Percentiles rank a stretch among this genome's conserved stretches.
These are phyloP conservation scores for Dendrolimus punctatus DNA, from an alignment of 1,140 invertebrate genomes.

Conservation along the genomic window DNA sequence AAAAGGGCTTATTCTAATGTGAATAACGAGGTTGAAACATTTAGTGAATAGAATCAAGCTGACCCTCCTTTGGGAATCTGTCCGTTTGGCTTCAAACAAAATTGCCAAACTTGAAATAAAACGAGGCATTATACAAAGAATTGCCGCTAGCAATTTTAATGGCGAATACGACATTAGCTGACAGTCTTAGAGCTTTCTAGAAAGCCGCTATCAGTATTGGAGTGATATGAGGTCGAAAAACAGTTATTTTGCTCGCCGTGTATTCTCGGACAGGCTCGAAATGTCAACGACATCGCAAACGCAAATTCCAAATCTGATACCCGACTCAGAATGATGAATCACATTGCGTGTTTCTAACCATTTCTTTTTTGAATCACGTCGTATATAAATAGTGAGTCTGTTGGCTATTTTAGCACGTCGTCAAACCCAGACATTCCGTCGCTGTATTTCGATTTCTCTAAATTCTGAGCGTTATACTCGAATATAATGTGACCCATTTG, in stretches of 20 bases:
- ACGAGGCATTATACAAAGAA: constrained; percentile 13
- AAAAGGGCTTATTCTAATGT: constrained; percentile 51
- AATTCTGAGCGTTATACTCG: constrained; percentile 26
- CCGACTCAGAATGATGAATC: constrained; percentile 52
- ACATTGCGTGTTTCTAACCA: constrained; percentile 42
- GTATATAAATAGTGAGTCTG: constrained; percentile 38
- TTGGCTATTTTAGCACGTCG: constrained; percentile 27
- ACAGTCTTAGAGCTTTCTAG: constrained; percentile 8
- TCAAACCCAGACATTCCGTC: constrained; percentile 30
- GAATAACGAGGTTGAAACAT: constrained; percentile 51
- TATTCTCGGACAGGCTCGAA: constrained; percentile 28
- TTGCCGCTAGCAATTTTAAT: constrained; percentile 19
- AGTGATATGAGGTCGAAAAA: background rate
- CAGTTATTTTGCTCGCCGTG: background rate
- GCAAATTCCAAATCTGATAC: constrained; percentile 50
- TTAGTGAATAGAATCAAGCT: constrained; percentile 43
- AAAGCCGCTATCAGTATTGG: constrained; percentile 4
- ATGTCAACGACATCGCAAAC: constrained; percentile 51
- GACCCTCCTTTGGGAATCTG: constrained; percentile 38
- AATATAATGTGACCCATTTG: constrained; percentile 59
- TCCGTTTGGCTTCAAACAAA: constrained; percentile 29
- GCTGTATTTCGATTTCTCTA: constrained; percentile 25
- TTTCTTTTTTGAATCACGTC: constrained; percentile 40
- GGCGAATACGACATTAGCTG: constrained; percentile 10
- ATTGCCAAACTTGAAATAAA: constrained; percentile 27